phyloP scores from a whole-genome alignment of 92 coral and sea anemone species.

The Actinernus sp. region DNA sequence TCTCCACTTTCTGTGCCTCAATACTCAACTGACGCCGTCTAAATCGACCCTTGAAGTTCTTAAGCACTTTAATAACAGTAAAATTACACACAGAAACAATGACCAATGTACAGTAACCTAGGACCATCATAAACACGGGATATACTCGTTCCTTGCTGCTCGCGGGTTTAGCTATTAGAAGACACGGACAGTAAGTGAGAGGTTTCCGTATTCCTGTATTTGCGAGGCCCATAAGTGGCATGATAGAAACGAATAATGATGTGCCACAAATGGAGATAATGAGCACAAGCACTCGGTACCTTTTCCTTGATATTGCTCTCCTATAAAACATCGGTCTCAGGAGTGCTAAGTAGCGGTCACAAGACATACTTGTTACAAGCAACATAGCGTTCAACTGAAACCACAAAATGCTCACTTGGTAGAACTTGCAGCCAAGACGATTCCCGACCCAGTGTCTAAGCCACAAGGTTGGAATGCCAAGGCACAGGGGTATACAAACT shows the following conservation, averaged over 20 bases:
- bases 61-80: constrained; percentile 39
- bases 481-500: constrained; percentile 54
- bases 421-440: constrained; percentile 52
- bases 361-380: constrained; percentile 63
- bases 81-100: constrained; percentile 62
- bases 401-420: constrained; percentile 67
- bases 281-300: constrained; percentile 32
- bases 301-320: constrained; percentile 37
- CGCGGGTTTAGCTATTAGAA: constrained; percentile 52
- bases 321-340: constrained; percentile 55
- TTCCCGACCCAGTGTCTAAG: constrained; percentile 64
- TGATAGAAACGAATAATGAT: constrained; percentile 44
- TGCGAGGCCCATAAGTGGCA: constrained; percentile 60
- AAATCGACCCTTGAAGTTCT: constrained; percentile 43
- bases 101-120: constrained; percentile 63
- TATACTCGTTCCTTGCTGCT: constrained; percentile 27
- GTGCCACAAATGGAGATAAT: constrained; percentile 20
- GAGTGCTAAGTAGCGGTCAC: constrained; percentile 67
- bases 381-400: constrained; percentile 72
- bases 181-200: constrained; percentile 66
- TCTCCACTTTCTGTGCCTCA: constrained; percentile 30
- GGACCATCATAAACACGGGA: constrained; percentile 35
- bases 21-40: constrained; percentile 33
- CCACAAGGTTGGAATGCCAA: constrained; percentile 63
- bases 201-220: constrained; percentile 49